Base-by-base conservation (phyloP, 2,888 invertebrate genomes). In the Carcina quercana region DNA sequence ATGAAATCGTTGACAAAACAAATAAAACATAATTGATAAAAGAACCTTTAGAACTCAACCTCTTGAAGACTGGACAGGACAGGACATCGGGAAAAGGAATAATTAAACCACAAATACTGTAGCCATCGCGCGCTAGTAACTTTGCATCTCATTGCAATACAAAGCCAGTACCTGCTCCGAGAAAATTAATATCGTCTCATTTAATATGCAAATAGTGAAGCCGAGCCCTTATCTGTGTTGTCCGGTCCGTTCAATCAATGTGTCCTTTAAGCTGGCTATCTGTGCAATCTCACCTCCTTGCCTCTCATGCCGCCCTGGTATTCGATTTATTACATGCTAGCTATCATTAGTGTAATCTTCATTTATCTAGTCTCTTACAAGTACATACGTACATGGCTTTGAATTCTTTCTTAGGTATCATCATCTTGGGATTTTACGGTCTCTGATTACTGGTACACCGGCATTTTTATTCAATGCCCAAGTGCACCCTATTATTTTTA, bases 161-260 rank as follows among this genome's bases (percentile, higher is more conserved):
- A 22, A 11, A n/a, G n/a, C n/a, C n/a, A n/a, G n/a, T n/a, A 52
- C 49, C 50, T 53, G 53, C 60, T 55, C 41, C 39, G 51, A 57
- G 57, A 63, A 76, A 78, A 80, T 78, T 79, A 76, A 80, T 80
- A 80, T 69, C 51, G 56, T 52, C 73, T 79, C 75, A 73, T 80
- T 79, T 70, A 80, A 65, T 78, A 82, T 80, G 80, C 75, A 76
- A 79, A 80, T 79, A 72, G 69, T 58, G 56, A 54, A 59, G 63
- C 57, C 55, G 42, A 47, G 42, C 50, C 47, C 67, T 75, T 80
- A 79, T 80, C 76, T 68, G 39, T 43, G 53, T 65, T 73, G 80
- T 79, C 79, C 75, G 66, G 63, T 68, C 54, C 76, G 76, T 74
- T 82, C 80, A 78, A 80, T 82, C 80, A 82, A 74, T 59, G 66